phyloP scores from a whole-genome alignment of 1,140 invertebrate genomes.

The Pseudomyrmex cubaensis region DNA sequence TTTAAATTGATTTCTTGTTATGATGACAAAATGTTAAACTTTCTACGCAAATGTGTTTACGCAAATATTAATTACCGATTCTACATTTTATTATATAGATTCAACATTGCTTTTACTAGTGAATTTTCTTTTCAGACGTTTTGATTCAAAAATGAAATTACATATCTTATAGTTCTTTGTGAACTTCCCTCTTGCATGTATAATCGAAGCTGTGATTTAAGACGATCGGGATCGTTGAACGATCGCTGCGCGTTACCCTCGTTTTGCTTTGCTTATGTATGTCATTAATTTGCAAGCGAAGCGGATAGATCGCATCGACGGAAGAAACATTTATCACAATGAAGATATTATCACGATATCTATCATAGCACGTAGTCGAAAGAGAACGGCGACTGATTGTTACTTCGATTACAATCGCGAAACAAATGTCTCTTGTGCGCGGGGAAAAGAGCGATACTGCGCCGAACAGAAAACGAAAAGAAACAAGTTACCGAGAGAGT shows the following conservation, averaged over 20 bases:
- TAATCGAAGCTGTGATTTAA: slow-evolving; percentile 48
- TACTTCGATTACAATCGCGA: slow-evolving; percentile 40
- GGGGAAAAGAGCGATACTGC: slow-evolving; percentile 13
- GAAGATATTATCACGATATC: slow-evolving; percentile 57
- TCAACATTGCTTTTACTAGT: background rate
- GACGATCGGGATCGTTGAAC: slow-evolving; percentile 2
- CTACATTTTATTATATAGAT: background rate
- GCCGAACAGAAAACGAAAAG: background rate
- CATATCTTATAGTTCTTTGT: background rate
- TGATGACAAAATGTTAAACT: background rate
- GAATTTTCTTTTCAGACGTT: background rate
- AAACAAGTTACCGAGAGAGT: slow-evolving; percentile 29
- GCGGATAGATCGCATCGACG: slow-evolving; percentile 18
- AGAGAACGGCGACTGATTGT: slow-evolving; percentile 34
- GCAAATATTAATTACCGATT: background rate
- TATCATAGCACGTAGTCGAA: slow-evolving; percentile 28
- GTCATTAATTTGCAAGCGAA: slow-evolving; percentile 51
- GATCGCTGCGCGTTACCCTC: background rate
- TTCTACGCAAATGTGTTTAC: background rate
- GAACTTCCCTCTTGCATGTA: background rate
- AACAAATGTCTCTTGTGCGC: slow-evolving; percentile 29
- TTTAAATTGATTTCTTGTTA: background rate
- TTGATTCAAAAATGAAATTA: background rate
- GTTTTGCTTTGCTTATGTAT: slow-evolving; percentile 23
- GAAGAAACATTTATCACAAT: slow-evolving; percentile 56